Evolutionary conservation across 2,113 vertebrate species (phyloP).

Genomic region (Cepphus grylle): DNA sequence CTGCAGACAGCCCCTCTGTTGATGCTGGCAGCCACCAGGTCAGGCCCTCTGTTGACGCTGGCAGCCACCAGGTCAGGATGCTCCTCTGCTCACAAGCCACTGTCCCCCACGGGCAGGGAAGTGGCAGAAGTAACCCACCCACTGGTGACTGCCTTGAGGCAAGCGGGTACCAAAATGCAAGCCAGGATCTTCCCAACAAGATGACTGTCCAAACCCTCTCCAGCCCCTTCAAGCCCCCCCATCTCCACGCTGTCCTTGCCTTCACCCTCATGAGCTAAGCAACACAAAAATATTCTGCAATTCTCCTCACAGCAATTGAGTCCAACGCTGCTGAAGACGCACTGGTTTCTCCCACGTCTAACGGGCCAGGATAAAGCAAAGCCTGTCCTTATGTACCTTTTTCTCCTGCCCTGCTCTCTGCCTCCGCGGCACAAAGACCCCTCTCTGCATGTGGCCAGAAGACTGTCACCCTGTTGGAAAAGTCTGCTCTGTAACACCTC

Average conservation of each 20-base stretch:
- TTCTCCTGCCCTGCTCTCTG: background rate
- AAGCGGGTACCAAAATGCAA: background rate
- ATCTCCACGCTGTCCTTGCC: background rate
- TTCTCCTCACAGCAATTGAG: background rate
- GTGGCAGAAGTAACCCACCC: background rate
- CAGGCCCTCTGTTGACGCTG: background rate
- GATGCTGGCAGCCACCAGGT: background rate
- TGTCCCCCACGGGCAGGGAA: fast-evolving
- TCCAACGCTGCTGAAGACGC: background rate
- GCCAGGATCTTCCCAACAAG: background rate
- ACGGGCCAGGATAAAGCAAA: background rate
- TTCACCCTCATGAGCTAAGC: background rate
- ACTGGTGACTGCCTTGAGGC: background rate
- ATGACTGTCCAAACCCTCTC: background rate
- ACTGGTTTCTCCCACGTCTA: background rate
- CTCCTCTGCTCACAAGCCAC: background rate
- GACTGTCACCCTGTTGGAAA: background rate
- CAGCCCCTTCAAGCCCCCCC: background rate
- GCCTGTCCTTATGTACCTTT: background rate
- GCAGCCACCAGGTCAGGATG: background rate
- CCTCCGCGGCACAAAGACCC: background rate
- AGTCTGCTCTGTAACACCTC: background rate
- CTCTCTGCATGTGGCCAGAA: background rate
- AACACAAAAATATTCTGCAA: background rate
- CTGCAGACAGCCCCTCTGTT: background rate